phyloP scores from a whole-genome alignment of 2,888 invertebrate genomes.

The Synergus japonicus region DNA sequence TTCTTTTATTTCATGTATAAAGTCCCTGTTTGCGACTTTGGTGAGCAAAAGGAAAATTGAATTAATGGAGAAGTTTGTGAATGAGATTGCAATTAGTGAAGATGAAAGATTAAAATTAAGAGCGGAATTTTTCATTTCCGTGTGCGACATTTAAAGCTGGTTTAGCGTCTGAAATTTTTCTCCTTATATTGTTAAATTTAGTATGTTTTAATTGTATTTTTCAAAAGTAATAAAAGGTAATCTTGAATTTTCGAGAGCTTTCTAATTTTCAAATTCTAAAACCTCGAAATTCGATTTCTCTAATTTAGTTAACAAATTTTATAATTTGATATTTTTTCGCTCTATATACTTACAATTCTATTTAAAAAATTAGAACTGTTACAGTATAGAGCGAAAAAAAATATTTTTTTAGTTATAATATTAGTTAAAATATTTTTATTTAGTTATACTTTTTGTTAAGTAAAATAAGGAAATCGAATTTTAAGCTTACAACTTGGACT shows the following conservation, averaged over 20 bases:
- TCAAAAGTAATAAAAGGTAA: not conserved
- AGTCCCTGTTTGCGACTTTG: not conserved
- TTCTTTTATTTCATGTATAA: constrained; percentile 17
- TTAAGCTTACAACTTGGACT: too few species aligned
- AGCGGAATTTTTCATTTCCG: not conserved
- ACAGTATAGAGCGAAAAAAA: too few species aligned
- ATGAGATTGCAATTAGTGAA: constrained; percentile 16
- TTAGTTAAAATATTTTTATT: too few species aligned
- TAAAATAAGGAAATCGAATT: too few species aligned
- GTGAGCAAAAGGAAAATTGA: not conserved
- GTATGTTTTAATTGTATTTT: not conserved
- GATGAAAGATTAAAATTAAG: not conserved
- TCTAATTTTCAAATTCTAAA: not conserved
- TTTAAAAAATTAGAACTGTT: too few species aligned
- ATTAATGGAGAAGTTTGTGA: not conserved
- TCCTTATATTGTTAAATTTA: not conserved
- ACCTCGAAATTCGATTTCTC: not conserved
- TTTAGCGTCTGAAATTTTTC: not conserved
- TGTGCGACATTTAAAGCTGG: not conserved
- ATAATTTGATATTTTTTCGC: too few species aligned
- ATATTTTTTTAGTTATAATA: too few species aligned
- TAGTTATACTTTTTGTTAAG: too few species aligned
- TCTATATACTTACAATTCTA: too few species aligned
- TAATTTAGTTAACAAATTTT: too few species aligned
- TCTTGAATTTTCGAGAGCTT: not conserved